Conservation (phyloP, 2,113 vertebrate genomes). For the Microcebus jonahi region DNA sequence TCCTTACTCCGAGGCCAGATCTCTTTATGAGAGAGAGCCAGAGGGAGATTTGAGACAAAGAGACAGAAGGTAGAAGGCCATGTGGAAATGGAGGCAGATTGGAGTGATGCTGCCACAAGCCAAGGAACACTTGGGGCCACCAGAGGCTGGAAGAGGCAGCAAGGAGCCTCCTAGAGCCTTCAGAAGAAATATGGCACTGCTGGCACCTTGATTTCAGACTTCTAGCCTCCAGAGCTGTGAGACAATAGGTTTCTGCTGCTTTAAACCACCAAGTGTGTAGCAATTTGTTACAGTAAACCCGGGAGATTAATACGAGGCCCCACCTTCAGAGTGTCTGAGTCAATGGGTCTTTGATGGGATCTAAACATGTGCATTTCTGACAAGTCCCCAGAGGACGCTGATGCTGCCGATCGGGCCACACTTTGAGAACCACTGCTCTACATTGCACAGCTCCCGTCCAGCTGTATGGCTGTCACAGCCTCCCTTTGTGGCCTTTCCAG, state of each 20-base stretch:
- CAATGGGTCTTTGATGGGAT: not conserved
- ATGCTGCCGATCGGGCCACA: not conserved
- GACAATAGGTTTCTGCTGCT: not conserved
- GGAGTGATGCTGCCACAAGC: not conserved
- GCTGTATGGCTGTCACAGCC: not conserved
- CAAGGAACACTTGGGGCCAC: not conserved
- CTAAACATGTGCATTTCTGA: not conserved
- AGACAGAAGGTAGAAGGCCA: not conserved
- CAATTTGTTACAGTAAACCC: not conserved
- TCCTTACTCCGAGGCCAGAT: not conserved
- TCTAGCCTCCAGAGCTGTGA: not conserved
- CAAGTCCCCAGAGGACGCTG: not conserved
- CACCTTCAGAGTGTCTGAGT: not conserved
- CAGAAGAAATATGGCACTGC: not conserved
- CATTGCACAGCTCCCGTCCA: accelerated
- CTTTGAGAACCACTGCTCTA: not conserved
- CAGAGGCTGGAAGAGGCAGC: not conserved
- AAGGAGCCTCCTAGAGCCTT: not conserved
- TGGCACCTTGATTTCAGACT: not conserved
- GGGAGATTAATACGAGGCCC: not conserved
- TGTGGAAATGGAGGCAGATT: not conserved
- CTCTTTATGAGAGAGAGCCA: not conserved
- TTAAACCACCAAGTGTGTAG: not conserved
- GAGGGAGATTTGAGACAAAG: not conserved
- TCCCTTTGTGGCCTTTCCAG: not conserved